Evolutionary conservation across 1,140 invertebrate genomes (phyloP), one percentile per base, ranked within the genome.

Genomic region (Argopecten irradians): DNA sequence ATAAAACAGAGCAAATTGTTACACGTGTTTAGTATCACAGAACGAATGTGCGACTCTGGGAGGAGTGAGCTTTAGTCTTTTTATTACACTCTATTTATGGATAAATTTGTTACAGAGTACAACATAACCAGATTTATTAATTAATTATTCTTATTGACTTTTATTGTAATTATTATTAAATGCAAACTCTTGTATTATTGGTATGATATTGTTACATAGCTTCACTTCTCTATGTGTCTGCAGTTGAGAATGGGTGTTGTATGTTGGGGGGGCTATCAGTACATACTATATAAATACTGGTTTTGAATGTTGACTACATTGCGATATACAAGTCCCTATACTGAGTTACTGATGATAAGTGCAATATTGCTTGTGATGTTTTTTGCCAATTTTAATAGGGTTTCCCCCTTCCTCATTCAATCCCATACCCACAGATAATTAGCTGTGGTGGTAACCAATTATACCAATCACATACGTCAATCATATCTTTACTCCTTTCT

Each of bases 291-390:
- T 46, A 46, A 71, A 71, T 71, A 71, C 22, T 71, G 55, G n/a
- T 71, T 71, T 71, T 71, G 55, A 71, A 71, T 71, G 55, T 71
- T 71, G 55, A 71, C n/a, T 71, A n/a, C 55, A 71, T 71, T 71
- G 55, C 55, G 55, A 71, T 71, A 71, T 28, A 71, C n/a, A 71
- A 71, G 55, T 71, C 55, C 55, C 55, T 71, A 28, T 71, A 28
- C 28, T 71, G 8, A 71, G 55, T 71, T 71, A 71, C 28, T 71
- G 55, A 71, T 71, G 2, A 46, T 46, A 71, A 28, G 55, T 71
- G 55, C 55, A 71, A 71, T 71, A 71, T 71, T 71, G n/a, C n/a
- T 71, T 71, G n/a, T 71, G 55, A 71, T 71, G 55, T 71, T 71
- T 46, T n/a, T 71, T 71, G 55, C 55, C 55, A 71, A 71, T 71